phyloP scores from a whole-genome alignment of 2,888 invertebrate genomes.

The Malthinus flaveolus region DNA sequence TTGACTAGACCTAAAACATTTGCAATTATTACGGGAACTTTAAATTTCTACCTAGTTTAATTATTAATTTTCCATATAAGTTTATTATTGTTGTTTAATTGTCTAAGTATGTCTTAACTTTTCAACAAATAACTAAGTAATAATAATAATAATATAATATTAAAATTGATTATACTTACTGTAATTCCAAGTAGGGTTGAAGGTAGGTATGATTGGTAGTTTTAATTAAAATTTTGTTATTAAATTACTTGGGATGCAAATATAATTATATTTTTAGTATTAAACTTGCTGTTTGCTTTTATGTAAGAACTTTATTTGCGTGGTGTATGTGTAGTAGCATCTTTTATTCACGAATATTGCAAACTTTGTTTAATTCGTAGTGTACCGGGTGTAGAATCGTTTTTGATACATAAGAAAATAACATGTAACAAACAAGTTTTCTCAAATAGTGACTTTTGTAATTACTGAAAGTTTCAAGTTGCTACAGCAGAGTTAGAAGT shows the following conservation, averaged over 20 bases:
- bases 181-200: background rate
- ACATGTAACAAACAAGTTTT: too few species aligned
- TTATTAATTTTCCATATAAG: conserved; percentile 1
- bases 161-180: conserved; percentile 8
- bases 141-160: background rate
- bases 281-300: too few species aligned
- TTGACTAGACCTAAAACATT: conserved; percentile 14
- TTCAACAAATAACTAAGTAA: conserved; percentile 4
- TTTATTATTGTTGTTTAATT: conserved; percentile 5
- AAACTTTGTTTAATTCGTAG: too few species aligned
- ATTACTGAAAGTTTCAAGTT: too few species aligned
- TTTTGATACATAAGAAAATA: too few species aligned
- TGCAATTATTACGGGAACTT: conserved; percentile 10
- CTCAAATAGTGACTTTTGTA: too few species aligned
- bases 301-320: too few species aligned
- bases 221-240: conserved; percentile 7
- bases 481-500: too few species aligned
- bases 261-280: conserved; percentile 8
- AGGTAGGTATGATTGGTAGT: conserved; percentile 1
- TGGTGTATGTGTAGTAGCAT: too few species aligned
- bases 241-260: conserved; percentile 4
- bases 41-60: background rate
- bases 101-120: conserved; percentile 5
- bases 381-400: too few species aligned
- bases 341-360: too few species aligned